Percentiles rank a stretch among this genome's conserved stretches.
phyloP scores from a whole-genome alignment of 2,113 vertebrate genomes.

The Leiothrix lutea region DNA sequence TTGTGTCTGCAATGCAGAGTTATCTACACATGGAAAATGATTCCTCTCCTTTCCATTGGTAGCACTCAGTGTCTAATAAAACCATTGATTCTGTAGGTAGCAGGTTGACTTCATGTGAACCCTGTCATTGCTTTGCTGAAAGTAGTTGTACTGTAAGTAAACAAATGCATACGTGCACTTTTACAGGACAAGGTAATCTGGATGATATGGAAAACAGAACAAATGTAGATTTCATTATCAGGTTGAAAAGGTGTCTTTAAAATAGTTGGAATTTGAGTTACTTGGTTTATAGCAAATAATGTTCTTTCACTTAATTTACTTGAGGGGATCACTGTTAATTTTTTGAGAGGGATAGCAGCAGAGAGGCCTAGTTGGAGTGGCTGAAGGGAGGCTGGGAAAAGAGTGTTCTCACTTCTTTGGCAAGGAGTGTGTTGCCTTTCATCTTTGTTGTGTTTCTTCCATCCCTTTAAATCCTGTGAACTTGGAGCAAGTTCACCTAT shows the following conservation, averaged over 20 bases:
- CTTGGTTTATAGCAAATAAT: neutral
- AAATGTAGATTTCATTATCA: neutral
- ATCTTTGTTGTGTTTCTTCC: neutral
- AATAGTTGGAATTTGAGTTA: neutral
- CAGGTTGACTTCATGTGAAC: neutral
- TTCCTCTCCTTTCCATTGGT: neutral
- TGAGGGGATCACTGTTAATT: neutral
- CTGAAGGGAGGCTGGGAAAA: neutral
- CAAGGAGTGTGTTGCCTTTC: neutral
- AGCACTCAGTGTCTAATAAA: neutral
- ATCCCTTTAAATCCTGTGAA: neutral
- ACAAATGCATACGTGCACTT: neutral
- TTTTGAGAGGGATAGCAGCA: neutral
- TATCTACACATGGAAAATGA: neutral
- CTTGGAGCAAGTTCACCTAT: fast-evolving
- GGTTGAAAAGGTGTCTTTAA: neutral
- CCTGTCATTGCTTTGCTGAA: neutral
- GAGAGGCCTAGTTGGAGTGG: neutral
- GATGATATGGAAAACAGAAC: neutral
- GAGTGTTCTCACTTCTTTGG: neutral
- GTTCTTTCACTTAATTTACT: neutral
- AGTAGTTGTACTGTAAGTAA: neutral
- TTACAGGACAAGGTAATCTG: neutral
- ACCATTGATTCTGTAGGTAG: neutral
- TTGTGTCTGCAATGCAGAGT: neutral